Conservation (phyloP, 1,140 invertebrate genomes). For the Reticulitermes speratus region DNA sequence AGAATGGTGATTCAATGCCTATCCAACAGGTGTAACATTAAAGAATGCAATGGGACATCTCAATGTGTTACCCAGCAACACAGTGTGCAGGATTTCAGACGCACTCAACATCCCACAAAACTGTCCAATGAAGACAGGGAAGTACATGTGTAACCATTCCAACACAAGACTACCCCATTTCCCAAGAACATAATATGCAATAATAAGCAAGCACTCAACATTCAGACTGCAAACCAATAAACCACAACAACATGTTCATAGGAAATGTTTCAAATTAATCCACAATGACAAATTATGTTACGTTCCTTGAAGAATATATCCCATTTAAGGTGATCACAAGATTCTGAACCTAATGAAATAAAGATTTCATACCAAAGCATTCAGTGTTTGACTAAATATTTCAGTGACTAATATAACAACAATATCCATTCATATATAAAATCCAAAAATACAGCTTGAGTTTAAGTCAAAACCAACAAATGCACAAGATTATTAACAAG, state of each 20-base stretch:
- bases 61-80: conserved; percentile 62
- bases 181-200: not conserved
- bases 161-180: not conserved
- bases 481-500: no score
- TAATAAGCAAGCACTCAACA: not conserved
- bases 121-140: not conserved
- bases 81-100: conserved; percentile 57
- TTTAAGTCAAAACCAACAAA: no score
- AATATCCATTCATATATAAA: no score
- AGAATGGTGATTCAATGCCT: conserved; percentile 71
- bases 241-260: not conserved
- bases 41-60: conserved; percentile 71
- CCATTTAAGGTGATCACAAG: no score
- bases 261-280: no score
- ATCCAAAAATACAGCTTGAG: no score
- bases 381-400: no score
- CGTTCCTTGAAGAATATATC: no score
- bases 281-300: no score
- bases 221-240: not conserved
- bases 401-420: no score
- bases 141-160: conserved; percentile 25
- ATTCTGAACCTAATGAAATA: no score
- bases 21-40: conserved; percentile 69
- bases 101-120: conserved; percentile 58
- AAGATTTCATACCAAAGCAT: no score